Percentiles rank a stretch among this genome's conserved stretches.
phyloP scores from a whole-genome alignment of 2,888 invertebrate species.

The Cephus nigrinus region DNA sequence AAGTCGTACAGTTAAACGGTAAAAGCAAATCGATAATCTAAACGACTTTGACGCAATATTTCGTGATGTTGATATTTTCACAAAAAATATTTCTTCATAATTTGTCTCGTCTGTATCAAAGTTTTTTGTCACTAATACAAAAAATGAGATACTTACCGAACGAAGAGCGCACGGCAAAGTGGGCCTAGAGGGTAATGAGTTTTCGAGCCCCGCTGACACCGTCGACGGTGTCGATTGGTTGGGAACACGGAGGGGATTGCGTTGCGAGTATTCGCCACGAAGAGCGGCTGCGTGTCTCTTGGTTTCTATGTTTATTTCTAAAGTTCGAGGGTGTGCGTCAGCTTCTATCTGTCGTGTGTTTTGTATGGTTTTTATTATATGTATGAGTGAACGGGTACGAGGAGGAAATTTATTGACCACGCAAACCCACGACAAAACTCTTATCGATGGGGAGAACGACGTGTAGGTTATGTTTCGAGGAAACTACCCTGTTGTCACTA shows the following conservation, averaged over 20 bases:
- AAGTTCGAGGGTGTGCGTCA: background rate
- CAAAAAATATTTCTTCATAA: background rate
- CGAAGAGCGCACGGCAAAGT: background rate
- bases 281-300: background rate
- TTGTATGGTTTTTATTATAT: background rate
- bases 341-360: background rate
- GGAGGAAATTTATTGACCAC: slow-evolving; percentile 5
- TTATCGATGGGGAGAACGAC: background rate
- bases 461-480: background rate
- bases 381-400: background rate
- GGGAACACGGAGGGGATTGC: background rate
- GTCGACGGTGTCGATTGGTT: background rate
- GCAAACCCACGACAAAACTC: slow-evolving; percentile 3
- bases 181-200: background rate
- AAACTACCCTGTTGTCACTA: background rate
- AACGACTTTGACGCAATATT: background rate
- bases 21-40: slow-evolving; percentile 9
- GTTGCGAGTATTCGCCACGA: background rate
- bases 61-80: background rate
- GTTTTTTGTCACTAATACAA: background rate
- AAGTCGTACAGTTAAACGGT: background rate
- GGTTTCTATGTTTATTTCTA: background rate
- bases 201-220: background rate
- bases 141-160: background rate
- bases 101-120: background rate